Evolutionary conservation across 2,888 invertebrate species (phyloP), one percentile per base, ranked within the genome.

Genomic region (Thereva nobilitata): DNA sequence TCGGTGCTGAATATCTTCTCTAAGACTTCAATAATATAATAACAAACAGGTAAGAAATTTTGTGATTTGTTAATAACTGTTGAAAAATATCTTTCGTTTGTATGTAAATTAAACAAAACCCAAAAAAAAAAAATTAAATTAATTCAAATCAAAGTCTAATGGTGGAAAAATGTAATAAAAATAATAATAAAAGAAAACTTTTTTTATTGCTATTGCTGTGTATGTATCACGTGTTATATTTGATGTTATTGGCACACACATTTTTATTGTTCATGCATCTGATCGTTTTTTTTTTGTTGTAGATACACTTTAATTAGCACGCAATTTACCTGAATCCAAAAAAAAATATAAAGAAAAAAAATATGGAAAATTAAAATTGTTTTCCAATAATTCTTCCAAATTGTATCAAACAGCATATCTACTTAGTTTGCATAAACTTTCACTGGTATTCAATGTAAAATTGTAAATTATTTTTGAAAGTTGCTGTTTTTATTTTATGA

Each of bases 1-100:
- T 80, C 79, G 80, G 80, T 75, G 80, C 80, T 73, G 80, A 80
- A 76, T 80, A 80, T 78, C 80, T 80, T 74, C 80, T 80, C 76
- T 80, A 80, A 78, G 78, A 76, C 76, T 72, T 71, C 72, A 72
- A 71, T 70, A 70, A 71, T 63, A 68, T 71, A 68, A 70, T 66
- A 71, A 2, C 23, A 2, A 68, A 69, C 68, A 72, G 69, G 71
- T 72, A 72, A 73, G 72, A 72, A 68, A 54, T 69, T 68, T 68
- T 64, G 42, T 66, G 53, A 12, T 59, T 65, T 65, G 5, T 57
- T 56, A 59, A 40, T 64, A 68, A 44, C 47, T 53, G 42, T 56
- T 23, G 23, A 23, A 23, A n/a, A 23, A 23, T 23, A 23, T 23
- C 23, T 23, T 23, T 23, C 23, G 23, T 23, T 23, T 23, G 23